Conservation (phyloP, 1,140 invertebrate genomes). For the Dendroctonus valens region DNA sequence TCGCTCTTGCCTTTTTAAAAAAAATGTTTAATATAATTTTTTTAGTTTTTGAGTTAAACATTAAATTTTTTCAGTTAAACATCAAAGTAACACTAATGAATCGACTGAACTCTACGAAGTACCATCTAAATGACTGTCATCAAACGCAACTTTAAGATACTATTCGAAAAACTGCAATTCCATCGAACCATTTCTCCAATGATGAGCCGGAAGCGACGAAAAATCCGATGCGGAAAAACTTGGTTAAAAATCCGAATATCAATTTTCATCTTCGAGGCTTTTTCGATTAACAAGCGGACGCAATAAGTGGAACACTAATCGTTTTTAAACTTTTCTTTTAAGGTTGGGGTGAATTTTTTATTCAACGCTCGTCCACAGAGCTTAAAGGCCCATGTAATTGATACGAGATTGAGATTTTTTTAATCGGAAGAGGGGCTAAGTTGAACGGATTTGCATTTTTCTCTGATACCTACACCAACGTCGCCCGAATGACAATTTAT, state of each 20-base stretch:
- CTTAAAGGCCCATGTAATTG: conserved; percentile 43
- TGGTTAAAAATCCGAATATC: conserved; percentile 42
- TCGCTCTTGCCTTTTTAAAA: no score
- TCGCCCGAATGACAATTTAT: conserved; percentile 5
- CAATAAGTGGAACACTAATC: conserved; percentile 43
- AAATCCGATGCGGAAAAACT: conserved; percentile 11
- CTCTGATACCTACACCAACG: no score
- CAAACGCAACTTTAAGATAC: no score
- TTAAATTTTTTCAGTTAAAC: no score
- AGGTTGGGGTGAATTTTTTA: conserved; percentile 43
- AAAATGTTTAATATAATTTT: no score
- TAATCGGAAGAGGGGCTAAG: conserved; percentile 14
- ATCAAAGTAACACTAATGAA: no score
- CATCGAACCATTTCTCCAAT: no score
- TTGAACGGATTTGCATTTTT: conserved; percentile 11
- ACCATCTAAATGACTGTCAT: no score
- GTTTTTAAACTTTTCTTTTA: conserved; percentile 44
- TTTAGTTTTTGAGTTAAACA: no score
- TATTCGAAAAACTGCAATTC: no score
- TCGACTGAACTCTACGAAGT: no score
- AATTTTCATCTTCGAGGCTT: conserved; percentile 37
- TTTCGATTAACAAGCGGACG: conserved; percentile 41
- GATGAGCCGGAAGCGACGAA: no score
- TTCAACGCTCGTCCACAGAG: conserved; percentile 33
- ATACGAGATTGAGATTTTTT: conserved; percentile 37